phyloP scores from a whole-genome alignment of 1,140 invertebrate species.

The Lethocerus indicus region DNA sequence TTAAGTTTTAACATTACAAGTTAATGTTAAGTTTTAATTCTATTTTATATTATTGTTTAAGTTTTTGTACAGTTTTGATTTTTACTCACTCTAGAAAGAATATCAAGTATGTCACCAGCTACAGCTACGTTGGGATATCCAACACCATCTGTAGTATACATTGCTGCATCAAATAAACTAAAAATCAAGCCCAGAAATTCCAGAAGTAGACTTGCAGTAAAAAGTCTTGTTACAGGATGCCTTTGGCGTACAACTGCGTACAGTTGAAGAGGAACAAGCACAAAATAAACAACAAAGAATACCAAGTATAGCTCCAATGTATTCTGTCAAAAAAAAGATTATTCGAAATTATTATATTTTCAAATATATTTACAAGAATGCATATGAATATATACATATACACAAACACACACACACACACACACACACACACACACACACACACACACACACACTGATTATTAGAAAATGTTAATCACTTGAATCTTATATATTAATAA shows the following conservation, averaged over 20 bases:
- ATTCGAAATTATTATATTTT: too few relatives aligned
- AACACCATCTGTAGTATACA: conserved; percentile 77
- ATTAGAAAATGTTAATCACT: too few relatives aligned
- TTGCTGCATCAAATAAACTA: conserved; percentile 74
- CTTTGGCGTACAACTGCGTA: conserved; percentile 74
- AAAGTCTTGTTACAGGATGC: conserved; percentile 80
- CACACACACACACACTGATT: too few relatives aligned
- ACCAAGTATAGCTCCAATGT: conserved; percentile 81
- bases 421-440: too few relatives aligned
- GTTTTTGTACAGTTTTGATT: not conserved
- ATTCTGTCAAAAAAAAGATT: conserved; percentile 35
- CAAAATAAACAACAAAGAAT: conserved; percentile 74
- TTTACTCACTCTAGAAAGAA: conserved; percentile 59
- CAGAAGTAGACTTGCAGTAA: conserved; percentile 69
- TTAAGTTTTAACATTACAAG: too few relatives aligned
- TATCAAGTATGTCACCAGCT: conserved; percentile 80
- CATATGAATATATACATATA: too few relatives aligned
- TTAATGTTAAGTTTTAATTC: too few relatives aligned
- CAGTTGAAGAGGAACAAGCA: conserved; percentile 74
- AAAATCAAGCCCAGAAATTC: conserved; percentile 72
- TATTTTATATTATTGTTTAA: not conserved
- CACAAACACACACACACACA: too few relatives aligned
- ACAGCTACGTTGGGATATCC: conserved; percentile 64
- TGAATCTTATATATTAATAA: too few relatives aligned
- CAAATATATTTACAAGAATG: too few relatives aligned